Base-by-base conservation (phyloP, 2,888 invertebrate species). In the Artemia sp. region DNA sequence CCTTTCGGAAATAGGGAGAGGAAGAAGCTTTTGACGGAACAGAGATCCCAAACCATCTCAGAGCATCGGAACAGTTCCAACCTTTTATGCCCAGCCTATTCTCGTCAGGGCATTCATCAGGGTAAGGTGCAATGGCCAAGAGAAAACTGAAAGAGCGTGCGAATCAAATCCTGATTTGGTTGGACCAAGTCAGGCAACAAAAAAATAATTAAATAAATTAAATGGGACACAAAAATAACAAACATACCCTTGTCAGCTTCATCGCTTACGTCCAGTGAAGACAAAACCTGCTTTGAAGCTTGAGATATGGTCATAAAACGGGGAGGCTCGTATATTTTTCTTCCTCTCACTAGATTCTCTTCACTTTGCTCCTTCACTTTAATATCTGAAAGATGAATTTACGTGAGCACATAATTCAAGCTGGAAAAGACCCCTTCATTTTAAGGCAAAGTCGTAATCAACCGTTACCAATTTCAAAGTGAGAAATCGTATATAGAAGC, bases 331-430 rank as follows among this genome's bases (percentile, higher is more conserved):
- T 90, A 98, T 75, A 91, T 88, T 73, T 88, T 87, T 73, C 88
- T 86, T 77, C 92, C 92, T 78, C 86, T 92, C 76, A 89, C 89
- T 74, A 98, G 78, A 75, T 94, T 95, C 78, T 97, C 96, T 73
- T 90, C 83, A 50, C 93, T 92, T 72, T 95, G 95, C 79, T 99
- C 98, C 80, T 96, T 98, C 1, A 97, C 91, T 83, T 96, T 95
- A 72, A 99, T 97, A 81, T 98, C 97, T 85, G 83, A 75, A 81
- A 80, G 69, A 72, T 58, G 11, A 71, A 68, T 38, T 38, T 38
- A 38, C 38, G 6, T 38, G 38, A 38, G 67, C 10, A 10, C 51
- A 50, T 12, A 53, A 58, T 1, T 19, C 52, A 52, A 67, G 52
- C 51, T 52, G n/a, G 58, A 38, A 68, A 66, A 50, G 66, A 66